These are phyloP conservation scores for Sciurus vulgaris DNA, from an alignment of 2,797 vertebrate species.

Conservation along the genomic window DNA sequence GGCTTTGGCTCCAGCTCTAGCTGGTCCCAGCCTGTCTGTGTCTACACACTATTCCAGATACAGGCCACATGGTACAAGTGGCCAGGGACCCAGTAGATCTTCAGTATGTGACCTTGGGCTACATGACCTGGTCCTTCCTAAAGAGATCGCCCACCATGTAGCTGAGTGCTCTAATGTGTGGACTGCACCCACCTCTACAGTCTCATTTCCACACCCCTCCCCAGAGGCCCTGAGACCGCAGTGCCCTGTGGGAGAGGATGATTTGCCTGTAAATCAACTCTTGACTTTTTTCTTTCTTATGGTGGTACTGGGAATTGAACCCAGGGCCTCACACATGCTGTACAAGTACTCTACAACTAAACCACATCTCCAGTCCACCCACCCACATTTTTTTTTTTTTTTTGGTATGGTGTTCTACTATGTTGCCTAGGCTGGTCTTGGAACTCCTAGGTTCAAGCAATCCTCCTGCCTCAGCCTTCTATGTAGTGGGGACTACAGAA, in stretches of 20 bases:
- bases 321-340: not conserved
- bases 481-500: not conserved
- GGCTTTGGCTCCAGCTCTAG: constrained; percentile 75
- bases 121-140: not conserved
- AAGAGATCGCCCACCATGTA: not conserved
- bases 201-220: not conserved
- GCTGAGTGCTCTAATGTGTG: not conserved
- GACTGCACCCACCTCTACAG: not conserved
- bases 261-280: not conserved
- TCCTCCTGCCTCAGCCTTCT: not conserved
- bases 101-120: not conserved
- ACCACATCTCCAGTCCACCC: not conserved
- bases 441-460: not conserved
- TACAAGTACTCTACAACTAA: not conserved
- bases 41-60: constrained; percentile 31
- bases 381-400: not conserved
- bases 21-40: constrained; percentile 56
- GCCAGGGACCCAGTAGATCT: not conserved
- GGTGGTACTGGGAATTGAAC: not conserved
- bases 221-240: not conserved
- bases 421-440: not conserved
- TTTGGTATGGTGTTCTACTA: not conserved
- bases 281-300: not conserved
- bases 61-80: not conserved
- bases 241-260: not conserved